Base-by-base conservation (phyloP, 2,113 vertebrate genomes). In the Rousettus leschenaultii region DNA sequence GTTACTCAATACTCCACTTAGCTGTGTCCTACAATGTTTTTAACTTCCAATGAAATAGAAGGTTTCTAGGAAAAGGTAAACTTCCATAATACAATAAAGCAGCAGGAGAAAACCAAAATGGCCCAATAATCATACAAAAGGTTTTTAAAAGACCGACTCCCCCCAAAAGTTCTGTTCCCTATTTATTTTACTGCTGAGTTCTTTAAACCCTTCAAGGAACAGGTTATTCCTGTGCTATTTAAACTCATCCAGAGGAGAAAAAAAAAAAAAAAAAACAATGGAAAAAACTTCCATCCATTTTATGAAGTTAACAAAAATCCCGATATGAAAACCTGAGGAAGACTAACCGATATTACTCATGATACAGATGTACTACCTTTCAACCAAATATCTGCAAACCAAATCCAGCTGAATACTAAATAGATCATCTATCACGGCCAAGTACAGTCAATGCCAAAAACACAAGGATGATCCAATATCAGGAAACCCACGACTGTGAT, bases 401-500 rank as follows among this genome's bases (percentile, higher is more conserved):
- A 89, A 82, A 95, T 89, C 89, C 95, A 95, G 92, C 71, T 59
- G 86, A 95, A 77, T 65, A 93, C 75, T 85, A 82, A 88, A 82
- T 85, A 83, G 77, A 73, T n/a, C 80, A n/a, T 70, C 40, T 28
- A 38, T 75, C 82, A 71, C 19, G 4, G 86, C 94, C 73, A 95
- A 96, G 89, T 28, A 18, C 7, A 78, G 83, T 71, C 45, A 48
- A 65, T 93, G 89, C 89, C 68, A 91, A 65, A 87, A 94, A 83
- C 40, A 74, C 73, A 86, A 45, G 55, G 26, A 86, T 63, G 92
- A 78, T 82, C 86, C 84, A 68, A 21, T 38, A 75, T 48, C 78
- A 55, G 63, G 84, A 93, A 97, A 92, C 35, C 16, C 63, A n/a
- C 26, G 71, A 82, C 59, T 82, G 80, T 35, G 53, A 93, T 30